Evolutionary conservation across 2,113 vertebrate genomes (phyloP).

Genomic region (Ondatra zibethicus): DNA sequence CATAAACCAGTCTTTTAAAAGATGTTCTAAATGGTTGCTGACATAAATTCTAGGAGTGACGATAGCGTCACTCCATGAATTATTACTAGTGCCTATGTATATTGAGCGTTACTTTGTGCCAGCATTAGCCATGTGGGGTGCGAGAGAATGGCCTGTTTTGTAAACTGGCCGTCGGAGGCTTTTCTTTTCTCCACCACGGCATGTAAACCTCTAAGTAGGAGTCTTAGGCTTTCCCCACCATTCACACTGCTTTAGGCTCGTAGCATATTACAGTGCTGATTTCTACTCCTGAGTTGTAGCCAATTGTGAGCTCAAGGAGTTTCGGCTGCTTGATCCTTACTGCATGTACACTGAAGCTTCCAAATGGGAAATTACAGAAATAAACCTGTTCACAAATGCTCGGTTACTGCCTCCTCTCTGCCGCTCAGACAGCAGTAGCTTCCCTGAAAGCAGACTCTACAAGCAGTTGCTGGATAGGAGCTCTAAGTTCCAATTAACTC

Average conservation of each 20-base stretch:
- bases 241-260: background rate
- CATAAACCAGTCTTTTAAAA: slow-evolving; percentile 33
- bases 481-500: slow-evolving; percentile 47
- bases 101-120: background rate
- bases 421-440: background rate
- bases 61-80: background rate
- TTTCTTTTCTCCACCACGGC: background rate
- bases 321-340: slow-evolving; percentile 40
- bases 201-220: background rate
- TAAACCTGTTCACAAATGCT: slow-evolving; percentile 38
- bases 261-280: background rate
- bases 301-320: background rate
- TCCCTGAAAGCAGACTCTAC: slow-evolving; percentile 44
- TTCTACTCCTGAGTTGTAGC: background rate
- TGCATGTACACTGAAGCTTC: background rate
- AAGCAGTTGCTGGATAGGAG: slow-evolving; percentile 27
- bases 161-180: background rate
- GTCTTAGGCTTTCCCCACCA: background rate
- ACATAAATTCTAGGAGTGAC: background rate
- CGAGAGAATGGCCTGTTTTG: slow-evolving; percentile 27
- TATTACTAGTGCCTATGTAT: background rate
- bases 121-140: background rate
- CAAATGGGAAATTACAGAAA: slow-evolving; percentile 51
- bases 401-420: background rate
- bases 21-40: slow-evolving; percentile 15